A percentile compares a stretch with the other conserved stretches of the same genome.
Conservation (phyloP, 2,888 invertebrate genomes). For the Tachina grossa region DNA sequence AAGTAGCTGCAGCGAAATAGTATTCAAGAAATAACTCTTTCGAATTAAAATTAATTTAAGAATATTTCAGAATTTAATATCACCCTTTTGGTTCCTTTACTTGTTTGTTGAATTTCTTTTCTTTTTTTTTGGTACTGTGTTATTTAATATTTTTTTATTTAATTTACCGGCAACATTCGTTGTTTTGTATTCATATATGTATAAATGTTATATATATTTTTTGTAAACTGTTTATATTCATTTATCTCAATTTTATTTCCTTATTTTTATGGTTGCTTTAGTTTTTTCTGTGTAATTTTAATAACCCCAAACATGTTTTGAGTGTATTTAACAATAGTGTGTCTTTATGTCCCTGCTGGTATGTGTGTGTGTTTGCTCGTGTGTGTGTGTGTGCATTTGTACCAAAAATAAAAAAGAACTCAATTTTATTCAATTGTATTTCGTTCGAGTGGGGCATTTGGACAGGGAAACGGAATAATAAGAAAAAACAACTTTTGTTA, state of each 20-base stretch:
- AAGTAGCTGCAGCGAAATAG: no score
- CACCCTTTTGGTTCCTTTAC: constrained; percentile 16
- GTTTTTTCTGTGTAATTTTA: constrained; percentile 61
- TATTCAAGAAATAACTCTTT: not conserved
- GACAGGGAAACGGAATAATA: constrained; percentile 37
- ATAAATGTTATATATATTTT: constrained; percentile 21
- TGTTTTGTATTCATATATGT: constrained; percentile 23
- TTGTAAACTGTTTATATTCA: constrained; percentile 55
- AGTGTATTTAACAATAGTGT: constrained; percentile 62
- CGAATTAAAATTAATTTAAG: not conserved
- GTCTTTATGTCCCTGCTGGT: constrained; percentile 15
- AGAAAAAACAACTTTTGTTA: constrained; percentile 62
- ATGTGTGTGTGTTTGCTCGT: not conserved
- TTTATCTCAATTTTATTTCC: constrained; percentile 56
- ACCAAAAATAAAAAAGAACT: constrained; percentile 3
- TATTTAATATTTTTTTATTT: constrained; percentile 2
- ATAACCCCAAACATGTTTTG: constrained; percentile 66
- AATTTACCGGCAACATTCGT: constrained; percentile 46
- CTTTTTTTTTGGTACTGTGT: not conserved
- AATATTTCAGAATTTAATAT: not conserved
- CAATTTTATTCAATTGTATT: constrained; percentile 62
- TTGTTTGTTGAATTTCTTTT: constrained; percentile 16
- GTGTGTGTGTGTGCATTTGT: not conserved
- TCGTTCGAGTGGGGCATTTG: constrained; percentile 28
- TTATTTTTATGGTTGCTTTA: constrained; percentile 45